These are phyloP conservation scores for Peromyscus polionotus DNA, from an alignment of 2,113 vertebrate species.

Conservation along the genomic window DNA sequence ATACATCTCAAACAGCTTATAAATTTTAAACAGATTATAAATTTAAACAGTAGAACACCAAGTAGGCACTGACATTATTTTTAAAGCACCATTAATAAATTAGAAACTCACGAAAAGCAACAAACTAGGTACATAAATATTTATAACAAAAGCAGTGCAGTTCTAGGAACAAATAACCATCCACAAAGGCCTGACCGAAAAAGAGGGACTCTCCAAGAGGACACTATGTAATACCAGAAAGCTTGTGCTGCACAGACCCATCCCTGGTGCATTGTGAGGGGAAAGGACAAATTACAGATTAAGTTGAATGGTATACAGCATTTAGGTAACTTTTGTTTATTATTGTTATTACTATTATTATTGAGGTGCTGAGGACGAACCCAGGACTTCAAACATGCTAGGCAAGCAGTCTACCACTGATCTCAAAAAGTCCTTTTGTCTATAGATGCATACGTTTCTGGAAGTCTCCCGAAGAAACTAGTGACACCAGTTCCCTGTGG, in stretches of 20 bases:
- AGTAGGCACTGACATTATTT: not conserved
- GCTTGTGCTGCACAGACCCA: not conserved
- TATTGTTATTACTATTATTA: not conserved
- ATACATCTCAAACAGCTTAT: not conserved
- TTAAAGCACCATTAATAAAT: constrained; percentile 43
- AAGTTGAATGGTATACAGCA: not conserved
- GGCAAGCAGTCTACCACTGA: not conserved
- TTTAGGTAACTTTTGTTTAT: not conserved
- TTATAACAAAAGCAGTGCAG: constrained; percentile 1
- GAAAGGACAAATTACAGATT: constrained; percentile 24
- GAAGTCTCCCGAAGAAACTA: constrained; percentile 30
- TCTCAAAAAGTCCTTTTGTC: not conserved
- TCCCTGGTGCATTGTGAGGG: not conserved
- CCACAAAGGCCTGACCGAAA: not conserved
- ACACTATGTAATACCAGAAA: not conserved
- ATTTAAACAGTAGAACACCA: not conserved
- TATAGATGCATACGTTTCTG: constrained; percentile 20
- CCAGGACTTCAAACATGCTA: not conserved
- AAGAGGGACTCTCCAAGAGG: not conserved
- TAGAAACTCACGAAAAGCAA: constrained; percentile 40
- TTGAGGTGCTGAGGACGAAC: not conserved
- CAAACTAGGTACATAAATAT: constrained; percentile 44
- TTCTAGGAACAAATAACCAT: constrained; percentile 6
- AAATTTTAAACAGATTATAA: constrained; percentile 45
- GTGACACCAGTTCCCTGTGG: not conserved